Evolutionary conservation across 2,888 invertebrate genomes (phyloP).

Genomic region (Torymus texanus): DNA sequence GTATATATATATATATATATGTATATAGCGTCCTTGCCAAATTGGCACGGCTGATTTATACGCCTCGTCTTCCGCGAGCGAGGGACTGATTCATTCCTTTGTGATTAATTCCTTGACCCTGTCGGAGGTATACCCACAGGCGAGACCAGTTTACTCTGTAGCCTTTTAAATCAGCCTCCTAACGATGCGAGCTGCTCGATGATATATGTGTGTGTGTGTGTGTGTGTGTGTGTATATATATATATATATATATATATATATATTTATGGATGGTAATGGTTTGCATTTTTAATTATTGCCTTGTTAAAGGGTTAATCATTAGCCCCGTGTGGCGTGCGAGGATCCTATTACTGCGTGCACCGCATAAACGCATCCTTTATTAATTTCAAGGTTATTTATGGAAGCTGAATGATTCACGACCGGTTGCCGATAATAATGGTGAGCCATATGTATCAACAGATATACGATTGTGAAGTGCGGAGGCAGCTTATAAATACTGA

Average conservation of each 20-base stretch:
- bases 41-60: constrained; percentile 41
- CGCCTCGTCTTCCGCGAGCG: neutral
- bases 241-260: no score
- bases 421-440: no score
- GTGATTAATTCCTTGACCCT: constrained; percentile 39
- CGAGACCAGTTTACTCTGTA: constrained; percentile 3
- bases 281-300: constrained; percentile 34
- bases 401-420: no score
- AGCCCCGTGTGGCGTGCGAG: constrained; percentile 11
- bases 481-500: no score
- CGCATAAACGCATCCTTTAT: neutral
- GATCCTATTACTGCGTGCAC: constrained; percentile 11
- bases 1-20: no score
- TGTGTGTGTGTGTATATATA: no score
- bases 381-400: no score
- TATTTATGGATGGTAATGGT: constrained; percentile 11
- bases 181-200: constrained; percentile 6
- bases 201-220: no score
- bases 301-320: constrained; percentile 31
- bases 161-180: constrained; percentile 35
- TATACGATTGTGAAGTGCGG: no score
- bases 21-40: constrained; percentile 11
- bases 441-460: no score
- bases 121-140: neutral
- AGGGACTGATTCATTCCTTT: constrained; percentile 21